These are phyloP conservation scores for Bagarius yarrelli DNA, from an alignment of 2,113 vertebrate species.

Conservation along the genomic window DNA sequence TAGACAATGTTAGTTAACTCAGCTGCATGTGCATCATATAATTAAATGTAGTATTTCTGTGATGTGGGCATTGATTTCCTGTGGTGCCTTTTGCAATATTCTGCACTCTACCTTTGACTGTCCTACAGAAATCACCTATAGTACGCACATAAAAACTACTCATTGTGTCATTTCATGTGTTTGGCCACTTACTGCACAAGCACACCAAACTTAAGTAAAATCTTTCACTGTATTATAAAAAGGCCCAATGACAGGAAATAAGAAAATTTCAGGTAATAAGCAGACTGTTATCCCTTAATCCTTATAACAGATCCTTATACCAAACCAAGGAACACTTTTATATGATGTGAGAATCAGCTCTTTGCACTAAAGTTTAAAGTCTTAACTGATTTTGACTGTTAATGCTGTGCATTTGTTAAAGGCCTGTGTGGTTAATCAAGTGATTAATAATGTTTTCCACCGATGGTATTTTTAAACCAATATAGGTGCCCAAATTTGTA, in stretches of 20 bases:
- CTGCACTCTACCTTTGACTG: neutral
- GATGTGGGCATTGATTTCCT: neutral
- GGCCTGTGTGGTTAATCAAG: neutral
- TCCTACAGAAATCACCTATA: neutral
- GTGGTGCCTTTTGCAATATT: neutral
- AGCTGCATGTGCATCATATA: conserved; percentile 5
- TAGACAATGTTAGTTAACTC: neutral
- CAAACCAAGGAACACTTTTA: neutral
- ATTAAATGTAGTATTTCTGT: neutral
- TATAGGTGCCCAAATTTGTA: neutral
- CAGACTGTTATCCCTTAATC: neutral
- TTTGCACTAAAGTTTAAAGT: neutral
- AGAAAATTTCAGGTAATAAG: neutral
- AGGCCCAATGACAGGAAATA: neutral
- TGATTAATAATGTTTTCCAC: neutral
- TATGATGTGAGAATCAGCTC: neutral
- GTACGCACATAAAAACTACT: neutral
- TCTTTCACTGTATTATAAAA: neutral
- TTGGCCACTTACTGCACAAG: neutral
- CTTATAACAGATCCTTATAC: neutral
- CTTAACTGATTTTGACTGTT: neutral
- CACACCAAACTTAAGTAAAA: neutral
- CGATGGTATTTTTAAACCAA: neutral
- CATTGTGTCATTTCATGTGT: neutral
- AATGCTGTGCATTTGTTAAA: neutral